These are phyloP conservation scores for Borostomias antarcticus DNA, from an alignment of 2,797 vertebrate genomes.

Conservation along the genomic window DNA sequence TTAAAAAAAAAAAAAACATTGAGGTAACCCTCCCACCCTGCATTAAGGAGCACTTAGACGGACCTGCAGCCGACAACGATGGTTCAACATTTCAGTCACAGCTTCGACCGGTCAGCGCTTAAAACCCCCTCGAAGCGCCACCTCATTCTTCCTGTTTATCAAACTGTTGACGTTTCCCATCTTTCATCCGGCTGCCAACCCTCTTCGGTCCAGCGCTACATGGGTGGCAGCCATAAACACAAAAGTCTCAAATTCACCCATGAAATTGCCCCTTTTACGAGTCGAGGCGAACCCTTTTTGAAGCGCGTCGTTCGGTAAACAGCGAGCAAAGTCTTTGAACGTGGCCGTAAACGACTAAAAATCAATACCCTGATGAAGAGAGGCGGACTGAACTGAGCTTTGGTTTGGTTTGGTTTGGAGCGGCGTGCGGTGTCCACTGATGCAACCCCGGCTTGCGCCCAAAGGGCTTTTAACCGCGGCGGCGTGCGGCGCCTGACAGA, in stretches of 20 bases:
- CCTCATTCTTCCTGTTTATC: not conserved
- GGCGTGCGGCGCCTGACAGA: too few relatives aligned
- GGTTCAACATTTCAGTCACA: conserved; percentile 24
- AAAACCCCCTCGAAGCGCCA: conserved; percentile 8
- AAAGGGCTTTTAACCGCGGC: too few relatives aligned
- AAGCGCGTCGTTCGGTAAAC: too few relatives aligned
- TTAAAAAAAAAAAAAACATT: not conserved
- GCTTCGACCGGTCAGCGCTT: not conserved
- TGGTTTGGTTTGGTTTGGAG: too few relatives aligned
- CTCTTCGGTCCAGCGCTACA: not conserved
- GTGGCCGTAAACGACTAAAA: too few relatives aligned
- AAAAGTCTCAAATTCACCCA: not conserved
- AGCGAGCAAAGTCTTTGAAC: too few relatives aligned
- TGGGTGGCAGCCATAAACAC: conserved; percentile 29
- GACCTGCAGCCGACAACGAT: not conserved
- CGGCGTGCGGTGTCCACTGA: too few relatives aligned
- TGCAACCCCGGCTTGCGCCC: too few relatives aligned
- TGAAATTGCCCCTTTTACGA: conserved; percentile 13
- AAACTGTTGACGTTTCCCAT: not conserved
- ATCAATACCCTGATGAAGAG: too few relatives aligned
- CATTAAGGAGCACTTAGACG: conserved; percentile 17
- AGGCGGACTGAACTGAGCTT: too few relatives aligned
- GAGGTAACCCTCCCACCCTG: not conserved
- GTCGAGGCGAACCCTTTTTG: too few relatives aligned
- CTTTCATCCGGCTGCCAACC: not conserved